phyloP scores from a whole-genome alignment of 1,140 invertebrate genomes.

The Subanguina moxae region DNA sequence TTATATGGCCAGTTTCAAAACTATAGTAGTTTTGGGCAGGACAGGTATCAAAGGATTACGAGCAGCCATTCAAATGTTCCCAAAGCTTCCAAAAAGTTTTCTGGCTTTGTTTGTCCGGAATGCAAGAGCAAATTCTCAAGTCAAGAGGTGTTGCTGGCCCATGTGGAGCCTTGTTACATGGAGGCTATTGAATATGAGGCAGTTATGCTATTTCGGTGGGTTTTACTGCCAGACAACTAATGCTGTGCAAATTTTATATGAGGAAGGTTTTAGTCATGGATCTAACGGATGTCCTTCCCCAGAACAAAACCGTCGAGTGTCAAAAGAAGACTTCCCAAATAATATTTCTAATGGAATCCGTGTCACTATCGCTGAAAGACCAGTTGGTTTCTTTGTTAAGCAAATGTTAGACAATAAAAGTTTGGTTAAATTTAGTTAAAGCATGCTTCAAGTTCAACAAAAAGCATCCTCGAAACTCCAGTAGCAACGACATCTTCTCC shows the following conservation, averaged over 20 bases:
- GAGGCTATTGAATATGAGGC: slow-evolving; percentile 14
- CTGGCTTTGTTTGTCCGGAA: slow-evolving; percentile 5
- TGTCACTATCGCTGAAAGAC: neutral
- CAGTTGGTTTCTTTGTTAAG: neutral
- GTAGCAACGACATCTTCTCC: too few relatives aligned
- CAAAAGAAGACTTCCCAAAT: neutral
- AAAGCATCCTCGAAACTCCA: too few relatives aligned
- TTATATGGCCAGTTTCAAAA: too few relatives aligned
- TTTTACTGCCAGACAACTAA: neutral
- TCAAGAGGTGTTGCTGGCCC: slow-evolving; percentile 4
- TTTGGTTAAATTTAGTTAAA: too few relatives aligned
- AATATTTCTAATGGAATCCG: neutral
- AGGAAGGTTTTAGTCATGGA: neutral
- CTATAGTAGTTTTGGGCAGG: too few relatives aligned
- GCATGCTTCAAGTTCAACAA: too few relatives aligned
- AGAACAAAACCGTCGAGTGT: neutral
- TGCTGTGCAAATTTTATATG: neutral
- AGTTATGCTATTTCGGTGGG: slow-evolving; percentile 4
- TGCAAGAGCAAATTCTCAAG: slow-evolving; percentile 4
- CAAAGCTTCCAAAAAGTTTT: neutral
- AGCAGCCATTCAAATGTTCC: neutral
- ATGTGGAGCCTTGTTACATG: slow-evolving; percentile 9
- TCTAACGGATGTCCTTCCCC: neutral
- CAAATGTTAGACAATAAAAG: too few relatives aligned
- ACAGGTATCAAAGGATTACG: neutral